Conservation (phyloP, 1,140 invertebrate genomes). For the Drosophila pallidifrons region DNA sequence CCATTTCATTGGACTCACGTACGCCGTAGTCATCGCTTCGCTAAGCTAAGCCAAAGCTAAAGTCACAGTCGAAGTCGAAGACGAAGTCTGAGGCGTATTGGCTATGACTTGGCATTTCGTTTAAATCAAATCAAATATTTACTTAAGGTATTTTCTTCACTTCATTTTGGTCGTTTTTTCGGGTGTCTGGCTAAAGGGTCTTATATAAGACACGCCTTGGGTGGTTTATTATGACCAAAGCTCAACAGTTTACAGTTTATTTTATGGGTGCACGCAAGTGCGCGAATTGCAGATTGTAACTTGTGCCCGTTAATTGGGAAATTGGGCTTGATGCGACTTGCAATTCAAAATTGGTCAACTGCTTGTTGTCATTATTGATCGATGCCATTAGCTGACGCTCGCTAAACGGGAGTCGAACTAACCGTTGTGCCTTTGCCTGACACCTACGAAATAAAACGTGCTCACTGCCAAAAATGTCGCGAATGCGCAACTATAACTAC, state of each 20-base stretch:
- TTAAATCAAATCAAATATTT: conserved; percentile 82
- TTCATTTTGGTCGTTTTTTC: conserved; percentile 8
- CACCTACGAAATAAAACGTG: conserved; percentile 81
- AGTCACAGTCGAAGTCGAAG: neutral
- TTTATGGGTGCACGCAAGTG: conserved; percentile 26
- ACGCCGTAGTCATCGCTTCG: conserved; percentile 23
- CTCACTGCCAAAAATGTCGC: conserved; percentile 39
- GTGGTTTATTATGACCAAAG: conserved; percentile 70
- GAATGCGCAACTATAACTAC: conserved; percentile 41
- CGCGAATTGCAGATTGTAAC: conserved; percentile 24
- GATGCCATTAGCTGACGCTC: conserved; percentile 56
- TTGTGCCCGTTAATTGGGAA: conserved; percentile 22
- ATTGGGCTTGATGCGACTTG: conserved; percentile 16
- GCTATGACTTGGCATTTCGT: conserved; percentile 71
- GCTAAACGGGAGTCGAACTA: conserved; percentile 30
- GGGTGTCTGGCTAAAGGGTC: conserved; percentile 45
- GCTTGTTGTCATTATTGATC: conserved; percentile 32
- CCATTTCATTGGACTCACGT: conserved; percentile 65
- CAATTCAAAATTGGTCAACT: conserved; percentile 40
- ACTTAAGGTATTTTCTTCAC: conserved; percentile 20
- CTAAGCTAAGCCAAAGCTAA: neutral
- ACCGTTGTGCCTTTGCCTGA: conserved; percentile 8
- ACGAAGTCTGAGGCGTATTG: neutral
- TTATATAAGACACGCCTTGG: conserved; percentile 75
- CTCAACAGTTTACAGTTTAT: neutral